Conservation (phyloP, 1,140 invertebrate genomes). For the Zaprionus tsacasi region DNA sequence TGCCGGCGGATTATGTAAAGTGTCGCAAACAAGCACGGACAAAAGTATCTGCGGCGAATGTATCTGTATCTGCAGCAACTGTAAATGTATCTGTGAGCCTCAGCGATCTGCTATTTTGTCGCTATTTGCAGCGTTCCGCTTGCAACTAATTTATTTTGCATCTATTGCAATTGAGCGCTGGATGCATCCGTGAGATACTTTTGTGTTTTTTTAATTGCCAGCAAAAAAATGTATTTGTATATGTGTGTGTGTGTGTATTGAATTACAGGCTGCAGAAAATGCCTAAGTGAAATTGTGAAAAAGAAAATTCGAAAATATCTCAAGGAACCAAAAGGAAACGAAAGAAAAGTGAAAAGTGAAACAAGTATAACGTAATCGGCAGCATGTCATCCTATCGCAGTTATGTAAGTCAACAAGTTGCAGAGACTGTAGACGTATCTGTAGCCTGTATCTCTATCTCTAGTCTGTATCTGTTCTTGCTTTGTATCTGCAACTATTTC, state of each 20-base stretch:
- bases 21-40: constrained; percentile 44
- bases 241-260: constrained; percentile 44
- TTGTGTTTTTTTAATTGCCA: constrained; percentile 39
- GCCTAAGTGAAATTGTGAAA: constrained; percentile 14
- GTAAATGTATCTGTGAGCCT: not conserved
- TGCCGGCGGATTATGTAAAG: constrained; percentile 79
- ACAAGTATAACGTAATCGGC: constrained; percentile 43
- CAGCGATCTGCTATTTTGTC: constrained; percentile 16
- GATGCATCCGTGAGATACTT: constrained; percentile 64
- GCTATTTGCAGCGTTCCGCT: constrained; percentile 41
- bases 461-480: constrained; percentile 31
- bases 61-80: constrained; percentile 8
- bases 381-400: constrained; percentile 80
- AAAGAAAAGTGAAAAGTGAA: not conserved
- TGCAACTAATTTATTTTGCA: constrained; percentile 77
- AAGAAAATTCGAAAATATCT: not conserved
- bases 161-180: constrained; percentile 73
- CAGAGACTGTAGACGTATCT: constrained; percentile 36
- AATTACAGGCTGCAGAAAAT: constrained; percentile 51
- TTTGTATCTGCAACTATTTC: constrained; percentile 26
- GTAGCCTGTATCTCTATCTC: constrained; percentile 34
- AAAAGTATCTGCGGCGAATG: not conserved
- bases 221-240: not conserved
- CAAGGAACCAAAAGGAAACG: not conserved
- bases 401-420: constrained; percentile 80